phyloP scores from a whole-genome alignment of 1,140 invertebrate species.

The Luehdorfia chinensis region DNA sequence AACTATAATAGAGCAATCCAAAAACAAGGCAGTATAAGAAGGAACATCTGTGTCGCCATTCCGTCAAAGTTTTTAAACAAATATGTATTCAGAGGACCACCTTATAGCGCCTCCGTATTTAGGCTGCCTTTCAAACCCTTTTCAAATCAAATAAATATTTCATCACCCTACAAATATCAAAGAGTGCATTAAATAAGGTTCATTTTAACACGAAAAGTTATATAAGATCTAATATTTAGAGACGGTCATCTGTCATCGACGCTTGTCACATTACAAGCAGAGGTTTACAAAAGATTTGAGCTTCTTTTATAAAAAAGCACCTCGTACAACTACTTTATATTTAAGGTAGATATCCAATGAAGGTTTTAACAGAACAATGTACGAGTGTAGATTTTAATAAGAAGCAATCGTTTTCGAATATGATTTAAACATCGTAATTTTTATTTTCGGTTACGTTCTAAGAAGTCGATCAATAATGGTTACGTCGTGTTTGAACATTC shows the following conservation, averaged over 20 bases:
- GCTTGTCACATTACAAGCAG: conserved; percentile 59
- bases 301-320: conserved; percentile 41
- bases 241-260: conserved; percentile 62
- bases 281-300: conserved; percentile 44
- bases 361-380: too few relatives aligned
- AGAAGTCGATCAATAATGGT: conserved; percentile 30
- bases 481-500: conserved; percentile 1
- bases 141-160: conserved; percentile 32
- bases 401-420: too few relatives aligned
- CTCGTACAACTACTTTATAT: conserved; percentile 17
- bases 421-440: conserved; percentile 4
- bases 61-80: conserved; percentile 22
- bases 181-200: conserved; percentile 20
- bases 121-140: conserved; percentile 40
- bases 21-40: conserved; percentile 1
- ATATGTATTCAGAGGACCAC: conserved; percentile 44
- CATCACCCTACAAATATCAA: conserved; percentile 3
- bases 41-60: conserved; percentile 28
- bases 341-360: too few relatives aligned
- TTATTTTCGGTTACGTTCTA: conserved; percentile 7
- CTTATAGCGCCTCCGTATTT: conserved; percentile 69
- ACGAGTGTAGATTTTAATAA: too few relatives aligned
- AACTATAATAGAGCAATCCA: neutral
- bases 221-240: conserved; percentile 19
- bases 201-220: conserved; percentile 17